phyloP scores from a whole-genome alignment of 2,888 invertebrate species.

The Sisyra nigra region DNA sequence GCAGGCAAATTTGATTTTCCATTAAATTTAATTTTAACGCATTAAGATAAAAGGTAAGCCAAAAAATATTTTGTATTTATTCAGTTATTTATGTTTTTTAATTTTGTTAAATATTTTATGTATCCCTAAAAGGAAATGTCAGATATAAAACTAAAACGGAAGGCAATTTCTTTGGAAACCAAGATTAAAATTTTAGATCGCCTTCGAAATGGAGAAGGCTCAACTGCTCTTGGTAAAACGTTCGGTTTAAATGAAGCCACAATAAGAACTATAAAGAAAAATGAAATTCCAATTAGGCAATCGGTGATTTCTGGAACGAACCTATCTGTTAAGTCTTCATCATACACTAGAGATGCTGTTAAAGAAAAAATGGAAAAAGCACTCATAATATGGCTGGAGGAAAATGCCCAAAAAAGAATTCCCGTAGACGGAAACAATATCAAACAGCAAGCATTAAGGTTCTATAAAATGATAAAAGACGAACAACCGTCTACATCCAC shows the following conservation, averaged over 20 bases:
- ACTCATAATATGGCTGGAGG: background rate
- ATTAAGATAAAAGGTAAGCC: too few relatives aligned
- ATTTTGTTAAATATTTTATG: too few relatives aligned
- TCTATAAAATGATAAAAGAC: background rate
- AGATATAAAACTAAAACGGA: conserved; percentile 4
- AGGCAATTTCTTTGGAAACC: conserved; percentile 8
- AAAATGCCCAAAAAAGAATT: background rate
- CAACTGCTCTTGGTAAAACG: conserved; percentile 12
- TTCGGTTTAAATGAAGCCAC: conserved; percentile 13
- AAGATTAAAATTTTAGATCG: conserved; percentile 11
- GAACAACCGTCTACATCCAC: background rate
- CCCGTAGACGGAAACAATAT: background rate
- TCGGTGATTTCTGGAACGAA: conserved; percentile 11
- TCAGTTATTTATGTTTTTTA: too few relatives aligned
- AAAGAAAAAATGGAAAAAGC: background rate
- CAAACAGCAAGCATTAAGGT: background rate
- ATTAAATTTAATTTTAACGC: too few relatives aligned
- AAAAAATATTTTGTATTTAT: too few relatives aligned
- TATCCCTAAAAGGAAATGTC: too few relatives aligned
- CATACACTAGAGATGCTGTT: background rate
- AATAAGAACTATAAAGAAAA: conserved; percentile 12
- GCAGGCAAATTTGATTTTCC: too few relatives aligned
- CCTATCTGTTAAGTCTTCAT: background rate
- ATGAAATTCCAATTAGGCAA: conserved; percentile 11
- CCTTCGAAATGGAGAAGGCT: conserved; percentile 10